Evolutionary conservation across 2,113 vertebrate genomes (phyloP).

Genomic region (Ardeotis arabs): DNA sequence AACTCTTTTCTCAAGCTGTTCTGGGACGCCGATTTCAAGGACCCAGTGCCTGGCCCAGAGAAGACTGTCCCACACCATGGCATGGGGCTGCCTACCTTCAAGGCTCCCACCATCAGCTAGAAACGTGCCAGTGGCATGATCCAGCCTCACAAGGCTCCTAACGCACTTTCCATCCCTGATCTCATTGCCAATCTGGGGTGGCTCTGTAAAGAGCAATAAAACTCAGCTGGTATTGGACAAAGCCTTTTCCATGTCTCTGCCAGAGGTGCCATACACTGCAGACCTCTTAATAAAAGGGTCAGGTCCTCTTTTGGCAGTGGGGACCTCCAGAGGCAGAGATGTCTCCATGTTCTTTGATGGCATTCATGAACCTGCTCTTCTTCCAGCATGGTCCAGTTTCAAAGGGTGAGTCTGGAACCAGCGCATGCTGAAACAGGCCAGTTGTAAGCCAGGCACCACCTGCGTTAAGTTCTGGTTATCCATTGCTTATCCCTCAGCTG

Average conservation of each 20-base stretch:
- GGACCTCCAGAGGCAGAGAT: not conserved
- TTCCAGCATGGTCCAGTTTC: not conserved
- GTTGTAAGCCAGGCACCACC: not conserved
- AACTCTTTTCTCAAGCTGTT: not conserved
- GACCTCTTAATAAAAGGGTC: not conserved
- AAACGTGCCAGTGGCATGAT: not conserved
- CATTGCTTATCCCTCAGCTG: not conserved
- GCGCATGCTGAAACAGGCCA: not conserved
- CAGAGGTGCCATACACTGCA: not conserved
- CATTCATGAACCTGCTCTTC: not conserved
- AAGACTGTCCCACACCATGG: not conserved
- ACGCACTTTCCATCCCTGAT: not conserved
- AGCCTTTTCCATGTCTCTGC: not conserved
- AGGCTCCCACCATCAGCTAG: not conserved
- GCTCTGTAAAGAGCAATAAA: not conserved
- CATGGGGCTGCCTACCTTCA: not conserved
- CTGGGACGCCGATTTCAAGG: not conserved
- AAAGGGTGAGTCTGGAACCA: not conserved
- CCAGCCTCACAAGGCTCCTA: not conserved
- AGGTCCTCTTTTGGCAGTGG: not conserved
- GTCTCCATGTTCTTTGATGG: not conserved
- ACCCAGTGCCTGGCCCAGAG: not conserved
- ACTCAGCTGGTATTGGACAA: not conserved
- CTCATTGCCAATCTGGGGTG: rapidly evolving
- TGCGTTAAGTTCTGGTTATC: rapidly evolving